Percentiles rank a stretch among this genome's conserved stretches.
phyloP scores from a whole-genome alignment of 2,797 vertebrate genomes.

The Sebastes taczanowskii region DNA sequence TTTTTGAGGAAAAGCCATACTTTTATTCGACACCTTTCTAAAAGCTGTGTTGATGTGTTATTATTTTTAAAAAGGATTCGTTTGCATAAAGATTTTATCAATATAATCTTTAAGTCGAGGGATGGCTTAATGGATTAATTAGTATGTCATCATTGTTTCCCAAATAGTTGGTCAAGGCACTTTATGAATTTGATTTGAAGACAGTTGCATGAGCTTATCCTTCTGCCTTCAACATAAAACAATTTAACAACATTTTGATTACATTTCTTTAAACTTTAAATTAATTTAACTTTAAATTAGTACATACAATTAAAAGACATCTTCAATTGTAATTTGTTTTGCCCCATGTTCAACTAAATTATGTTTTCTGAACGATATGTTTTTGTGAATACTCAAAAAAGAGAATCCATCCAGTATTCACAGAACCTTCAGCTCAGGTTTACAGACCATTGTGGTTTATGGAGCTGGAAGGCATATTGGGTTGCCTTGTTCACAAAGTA shows the following conservation, averaged over 20 bases:
- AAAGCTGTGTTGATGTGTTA: too few relatives aligned
- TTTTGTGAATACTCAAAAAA: background rate
- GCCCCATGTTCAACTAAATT: background rate
- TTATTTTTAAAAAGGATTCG: too few relatives aligned
- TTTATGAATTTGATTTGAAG: background rate
- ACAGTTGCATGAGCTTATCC: background rate
- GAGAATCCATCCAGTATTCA: background rate
- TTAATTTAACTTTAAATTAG: background rate
- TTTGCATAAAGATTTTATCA: too few relatives aligned
- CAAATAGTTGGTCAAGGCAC: background rate
- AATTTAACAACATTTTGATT: background rate
- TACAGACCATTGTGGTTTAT: background rate
- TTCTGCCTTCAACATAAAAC: background rate
- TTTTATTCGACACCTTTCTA: too few relatives aligned
- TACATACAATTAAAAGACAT: background rate
- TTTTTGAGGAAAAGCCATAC: too few relatives aligned
- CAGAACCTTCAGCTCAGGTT: background rate
- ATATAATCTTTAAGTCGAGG: background rate
- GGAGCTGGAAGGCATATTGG: background rate
- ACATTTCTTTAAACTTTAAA: background rate
- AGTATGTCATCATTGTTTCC: background rate
- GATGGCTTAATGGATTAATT: background rate
- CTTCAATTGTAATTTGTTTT: background rate
- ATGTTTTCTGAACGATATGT: background rate
- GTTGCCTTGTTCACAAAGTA: background rate